Evolutionary conservation across 2,113 vertebrate genomes (phyloP).

Genomic region (Xenopus tropicalis): UCB_Xtro_10.0 CM004446.2:70779001-70779500

Average conservation of each 20-base stretch:
- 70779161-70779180: conserved; percentile 82
- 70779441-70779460: conserved; percentile 90
- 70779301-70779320: conserved; percentile 75
- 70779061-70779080: conserved; percentile 99
- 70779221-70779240: conserved; percentile 71
- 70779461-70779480: conserved; percentile 77
- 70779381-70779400: conserved; percentile 86
- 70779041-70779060: conserved; percentile 60
- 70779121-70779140: conserved; percentile 97
- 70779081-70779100: conserved; percentile 97
- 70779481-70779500: conserved; percentile 58
- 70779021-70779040: too few relatives aligned
- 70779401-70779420: conserved; percentile 86
- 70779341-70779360: conserved; percentile 83
- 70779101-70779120: conserved; percentile 97
- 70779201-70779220: conserved; percentile 95
- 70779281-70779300: conserved; percentile 81
- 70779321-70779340: conserved; percentile 96
- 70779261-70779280: conserved; percentile 79
- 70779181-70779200: conserved; percentile 76
- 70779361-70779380: conserved; percentile 83
- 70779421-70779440: conserved; percentile 87
- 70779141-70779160: conserved; percentile 86
- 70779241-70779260: conserved; percentile 83
- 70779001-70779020: too few relatives aligned